Percentiles rank a stretch among this genome's conserved stretches.
phyloP scores from a whole-genome alignment of 2,113 vertebrate genomes.

The Etheostoma spectabile region DNA sequence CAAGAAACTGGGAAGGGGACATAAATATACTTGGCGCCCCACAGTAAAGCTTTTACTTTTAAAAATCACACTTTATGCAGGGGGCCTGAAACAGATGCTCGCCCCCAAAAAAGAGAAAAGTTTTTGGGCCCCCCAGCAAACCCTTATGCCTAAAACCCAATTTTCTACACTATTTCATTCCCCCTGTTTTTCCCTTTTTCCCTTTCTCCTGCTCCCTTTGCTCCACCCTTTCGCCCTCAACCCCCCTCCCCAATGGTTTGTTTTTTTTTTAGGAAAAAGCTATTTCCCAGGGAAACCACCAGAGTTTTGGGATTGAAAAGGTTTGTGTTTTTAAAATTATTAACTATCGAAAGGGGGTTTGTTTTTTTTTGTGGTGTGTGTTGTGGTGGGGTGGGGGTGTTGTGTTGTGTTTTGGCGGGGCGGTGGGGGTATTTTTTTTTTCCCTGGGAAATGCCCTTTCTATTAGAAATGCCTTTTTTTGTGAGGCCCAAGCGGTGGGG shows the following conservation, averaged over 20 bases:
- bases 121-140: conserved; percentile 65
- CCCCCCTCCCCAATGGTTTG: conserved; percentile 75
- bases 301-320: too few species aligned
- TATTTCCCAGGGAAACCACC: conserved; percentile 77
- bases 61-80: conserved; percentile 66
- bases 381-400: conserved; percentile 8
- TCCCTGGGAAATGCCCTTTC: conserved; percentile 26
- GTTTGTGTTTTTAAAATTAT: too few species aligned
- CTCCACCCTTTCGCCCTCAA: conserved; percentile 75
- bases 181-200: conserved; percentile 62
- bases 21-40: conserved; percentile 30
- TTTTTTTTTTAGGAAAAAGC: conserved; percentile 77
- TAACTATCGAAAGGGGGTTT: conserved; percentile 58
- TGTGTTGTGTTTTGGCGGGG: conserved; percentile 10
- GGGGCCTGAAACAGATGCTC: conserved; percentile 50
- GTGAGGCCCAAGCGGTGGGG: conserved; percentile 45
- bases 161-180: conserved; percentile 78
- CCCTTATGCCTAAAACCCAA: conserved; percentile 77
- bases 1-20: conserved; percentile 41
- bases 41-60: conserved; percentile 23
- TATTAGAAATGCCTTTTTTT: conserved; percentile 23
- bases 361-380: conserved; percentile 23
- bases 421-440: conserved; percentile 49
- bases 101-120: conserved; percentile 52
- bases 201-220: conserved; percentile 65